Evolutionary conservation across 23 tunicate species (phyloP), one percentile per base, ranked within the genome.

Genomic region (Styela clava): DNA sequence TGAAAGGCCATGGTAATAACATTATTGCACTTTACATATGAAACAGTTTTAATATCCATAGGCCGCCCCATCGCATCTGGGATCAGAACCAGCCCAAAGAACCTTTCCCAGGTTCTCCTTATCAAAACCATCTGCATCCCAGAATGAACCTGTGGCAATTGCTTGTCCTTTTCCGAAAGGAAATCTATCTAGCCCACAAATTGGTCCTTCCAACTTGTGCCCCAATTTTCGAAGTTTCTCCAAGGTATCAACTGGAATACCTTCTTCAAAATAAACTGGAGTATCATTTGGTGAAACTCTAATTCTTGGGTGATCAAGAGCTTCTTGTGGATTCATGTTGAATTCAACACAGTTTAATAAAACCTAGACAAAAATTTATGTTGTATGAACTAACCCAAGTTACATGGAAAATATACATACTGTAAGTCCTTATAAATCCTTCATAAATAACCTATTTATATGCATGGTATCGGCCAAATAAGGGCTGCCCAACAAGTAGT

Each of bases 271-370:
- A 25, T 62, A 69, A n/a, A 87, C 88, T 2, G 24, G 35, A 2
- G 86, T 86, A 67, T 84, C 86, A 21, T 84, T 86, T 2, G 85
- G 74, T 32, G 85, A 85, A 3, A 93, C 74, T 52, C 90, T 35
- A 25, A 87, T 83, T 37, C 98, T 74, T 9, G 98, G 98, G 24
- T 85, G 88, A 36, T 93, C 98, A 51, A 93, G 77, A 2, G 98
- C 98, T 76, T 84, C 69, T 44, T 93, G 98, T 2, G 98, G 98
- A 64, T 93, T 81, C 93, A 87, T 87, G 24, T 92, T 92, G 76
- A 84, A 93, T 52, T 78, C 89, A 2, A 87, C 33, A 85, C 85
- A 83, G 69, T 88, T 93, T 33, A 93, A 69, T 33, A 93, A 74
- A 63, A 93, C 98, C 98, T 93, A 72, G 12, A 78, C 1, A 78